Percentiles rank a stretch among this genome's conserved stretches.
These are phyloP conservation scores for Eriosoma lanigerum DNA, from an alignment of 1,140 invertebrate species.

Conservation along the genomic window DNA sequence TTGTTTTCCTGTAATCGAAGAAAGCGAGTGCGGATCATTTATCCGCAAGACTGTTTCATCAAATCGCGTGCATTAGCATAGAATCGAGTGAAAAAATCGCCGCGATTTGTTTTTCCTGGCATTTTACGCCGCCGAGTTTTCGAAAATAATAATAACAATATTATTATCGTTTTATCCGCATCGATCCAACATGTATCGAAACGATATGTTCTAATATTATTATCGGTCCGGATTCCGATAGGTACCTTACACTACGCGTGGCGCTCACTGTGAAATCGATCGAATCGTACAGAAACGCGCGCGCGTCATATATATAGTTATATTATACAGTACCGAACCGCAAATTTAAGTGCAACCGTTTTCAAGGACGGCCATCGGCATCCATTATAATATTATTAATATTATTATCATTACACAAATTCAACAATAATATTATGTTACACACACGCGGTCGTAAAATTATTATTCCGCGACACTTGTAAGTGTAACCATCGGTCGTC, in stretches of 20 bases:
- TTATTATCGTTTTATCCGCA: not conserved
- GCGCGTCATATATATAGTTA: not conserved
- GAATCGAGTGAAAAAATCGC: conserved; percentile 28
- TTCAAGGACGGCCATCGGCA: conserved; percentile 8
- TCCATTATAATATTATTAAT: not conserved
- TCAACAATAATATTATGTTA: not conserved
- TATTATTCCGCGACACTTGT: not conserved
- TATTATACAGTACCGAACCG: not conserved
- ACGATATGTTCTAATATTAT: not conserved
- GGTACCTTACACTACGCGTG: not conserved
- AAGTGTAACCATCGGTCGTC: not conserved
- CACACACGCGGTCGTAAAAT: too few species aligned
- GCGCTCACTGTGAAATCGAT: not conserved
- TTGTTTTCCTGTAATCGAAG: not conserved
- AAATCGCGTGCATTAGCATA: conserved; percentile 14
- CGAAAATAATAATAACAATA: not conserved
- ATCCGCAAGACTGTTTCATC: conserved; percentile 37
- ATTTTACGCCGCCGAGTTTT: not conserved
- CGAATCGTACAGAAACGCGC: not conserved
- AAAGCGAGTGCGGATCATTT: conserved; percentile 45
- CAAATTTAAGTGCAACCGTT: conserved; percentile 24
- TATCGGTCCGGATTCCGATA: not conserved
- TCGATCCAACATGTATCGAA: not conserved
- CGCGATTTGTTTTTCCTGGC: conserved; percentile 6
- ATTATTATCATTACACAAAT: too few species aligned